A percentile compares a stretch with the other conserved stretches of the same genome.
Evolutionary conservation across 1,140 invertebrate genomes (phyloP).

Genomic region (Manduca sexta): DNA sequence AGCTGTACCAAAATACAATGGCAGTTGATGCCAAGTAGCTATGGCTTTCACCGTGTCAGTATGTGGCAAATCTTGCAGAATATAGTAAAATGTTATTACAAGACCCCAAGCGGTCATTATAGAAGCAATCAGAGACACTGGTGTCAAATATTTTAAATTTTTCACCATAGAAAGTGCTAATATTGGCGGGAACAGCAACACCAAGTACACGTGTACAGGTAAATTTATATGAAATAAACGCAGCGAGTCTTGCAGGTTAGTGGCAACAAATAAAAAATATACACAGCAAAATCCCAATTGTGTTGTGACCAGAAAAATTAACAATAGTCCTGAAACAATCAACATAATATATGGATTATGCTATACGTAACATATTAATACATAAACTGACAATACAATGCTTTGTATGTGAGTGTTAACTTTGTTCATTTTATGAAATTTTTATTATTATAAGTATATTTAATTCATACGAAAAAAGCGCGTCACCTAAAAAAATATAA

Average conservation of each 20-base stretch:
- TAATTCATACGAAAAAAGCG: too few species aligned
- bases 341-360: conserved; percentile 6
- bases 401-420: too few species aligned
- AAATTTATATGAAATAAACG: conserved; percentile 69
- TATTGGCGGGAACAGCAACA: conserved; percentile 80
- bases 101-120: conserved; percentile 81
- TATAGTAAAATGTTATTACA: conserved; percentile 86
- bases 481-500: too few species aligned
- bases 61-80: conserved; percentile 82
- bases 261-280: conserved; percentile 95
- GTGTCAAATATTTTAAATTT: conserved; percentile 87
- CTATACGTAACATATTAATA: too few species aligned
- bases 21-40: conserved; percentile 78
- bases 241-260: conserved; percentile 84
- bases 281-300: conserved; percentile 98
- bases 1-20: conserved; percentile 90
- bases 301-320: conserved; percentile 90
- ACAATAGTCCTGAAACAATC: conserved; percentile 76
- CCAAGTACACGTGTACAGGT: conserved; percentile 76
- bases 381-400: too few species aligned
- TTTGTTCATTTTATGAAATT: too few species aligned
- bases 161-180: conserved; percentile 83
- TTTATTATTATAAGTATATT: too few species aligned
- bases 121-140: conserved; percentile 87
- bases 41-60: conserved; percentile 77